Evolutionary conservation across 2,113 vertebrate species (phyloP), one percentile per base, ranked within the genome.

Genomic region (Platycercus adscitus): DNA sequence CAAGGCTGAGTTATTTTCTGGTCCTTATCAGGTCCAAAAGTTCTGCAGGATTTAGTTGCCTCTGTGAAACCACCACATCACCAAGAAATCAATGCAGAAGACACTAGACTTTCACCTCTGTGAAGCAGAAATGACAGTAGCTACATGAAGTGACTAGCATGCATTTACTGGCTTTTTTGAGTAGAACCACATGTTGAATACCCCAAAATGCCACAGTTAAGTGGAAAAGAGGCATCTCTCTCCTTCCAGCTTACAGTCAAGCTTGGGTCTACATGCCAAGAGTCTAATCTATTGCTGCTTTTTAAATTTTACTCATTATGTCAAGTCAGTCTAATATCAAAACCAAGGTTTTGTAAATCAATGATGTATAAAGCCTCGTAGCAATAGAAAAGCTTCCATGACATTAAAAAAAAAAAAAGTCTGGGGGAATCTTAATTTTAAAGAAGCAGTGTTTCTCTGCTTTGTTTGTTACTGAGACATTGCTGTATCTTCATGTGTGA

Each of bases 241-340:
- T 72, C 43, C 58, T 78, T 86, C 68, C 46, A 90, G 1, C 33
- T 80, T 91, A 43, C 43, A 78, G 33, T 60, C 68, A 71, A 71
- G 39, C 43, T 84, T 84, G 18, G 21, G 3, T 41, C 60, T 91
- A 43, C 33, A 64, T 47, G 50, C 47, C 72, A 90, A 47, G 68
- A 68, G 12, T 81, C n/a, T 47, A 75, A 91, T 88, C 55, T 90
- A 43, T 64, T 93, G 55, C 64, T 66, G 37, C 71, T 82, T 91
- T 94, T 88, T 43, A 60, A 81, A 70, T 81, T 91, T 92, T 70
- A 43, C 55, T 91, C 68, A 39, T 86, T 96, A 63, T 77, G 85
- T 94, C 79, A 89, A 94, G 71, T 88, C 82, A 90, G 86, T 90
- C 82, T 83, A 86, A 71, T 91, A 93, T 81, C 81, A 91, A 86